Conservation (phyloP, 2,797 vertebrate genomes). For the Hylomyscus alleni region DNA sequence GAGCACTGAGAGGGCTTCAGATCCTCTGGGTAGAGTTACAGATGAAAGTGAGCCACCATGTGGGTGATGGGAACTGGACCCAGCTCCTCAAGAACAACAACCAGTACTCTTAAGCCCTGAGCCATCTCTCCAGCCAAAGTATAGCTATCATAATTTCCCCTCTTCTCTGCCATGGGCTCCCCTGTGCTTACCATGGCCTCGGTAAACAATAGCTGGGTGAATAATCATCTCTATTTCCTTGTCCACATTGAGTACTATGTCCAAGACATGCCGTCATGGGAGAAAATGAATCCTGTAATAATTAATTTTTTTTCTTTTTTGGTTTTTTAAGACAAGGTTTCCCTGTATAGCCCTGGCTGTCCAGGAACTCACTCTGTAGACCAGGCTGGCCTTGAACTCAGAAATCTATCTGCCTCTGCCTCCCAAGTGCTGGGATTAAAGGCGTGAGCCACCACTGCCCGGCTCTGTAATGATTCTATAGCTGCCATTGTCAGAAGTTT, state of each 20-base stretch:
- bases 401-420: no score
- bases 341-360: no score
- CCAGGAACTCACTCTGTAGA: no score
- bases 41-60: neutral
- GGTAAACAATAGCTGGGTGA: neutral
- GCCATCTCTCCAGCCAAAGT: neutral
- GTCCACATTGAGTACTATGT: neutral
- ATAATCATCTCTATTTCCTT: neutral
- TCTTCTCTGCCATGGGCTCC: neutral
- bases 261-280: neutral
- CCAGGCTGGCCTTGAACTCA: no score
- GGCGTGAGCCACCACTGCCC: no score
- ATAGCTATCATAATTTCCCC: neutral
- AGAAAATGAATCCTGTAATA: slow-evolving; percentile 23
- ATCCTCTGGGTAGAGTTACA: neutral
- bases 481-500: slow-evolving; percentile 45
- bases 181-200: neutral
- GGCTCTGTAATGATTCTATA: neutral
- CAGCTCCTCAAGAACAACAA: neutral
- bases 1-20: neutral
- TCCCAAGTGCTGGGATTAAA: no score
- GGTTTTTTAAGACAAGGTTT: no score
- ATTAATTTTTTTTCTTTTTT: no score
- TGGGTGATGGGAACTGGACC: neutral
- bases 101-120: neutral